These are phyloP conservation scores for Listronotus oregonensis DNA, from an alignment of 1,140 invertebrate genomes.

Conservation along the genomic window DNA sequence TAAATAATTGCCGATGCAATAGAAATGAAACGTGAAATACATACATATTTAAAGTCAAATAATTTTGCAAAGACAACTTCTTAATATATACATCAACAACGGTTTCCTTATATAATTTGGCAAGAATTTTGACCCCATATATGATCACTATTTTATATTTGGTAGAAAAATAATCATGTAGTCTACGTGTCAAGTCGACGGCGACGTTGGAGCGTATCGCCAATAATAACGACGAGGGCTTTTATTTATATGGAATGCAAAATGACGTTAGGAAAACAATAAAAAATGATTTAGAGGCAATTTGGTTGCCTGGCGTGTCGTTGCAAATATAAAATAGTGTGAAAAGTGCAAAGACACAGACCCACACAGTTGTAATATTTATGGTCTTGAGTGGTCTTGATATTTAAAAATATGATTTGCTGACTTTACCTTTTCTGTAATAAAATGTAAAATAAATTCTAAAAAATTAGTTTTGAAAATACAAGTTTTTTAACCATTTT, in stretches of 20 bases:
- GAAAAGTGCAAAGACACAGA: conserved; percentile 17
- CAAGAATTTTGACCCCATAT: conserved; percentile 11
- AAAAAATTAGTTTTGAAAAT: too few relatives aligned
- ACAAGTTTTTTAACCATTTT: too few relatives aligned
- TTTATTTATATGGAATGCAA: conserved; percentile 23
- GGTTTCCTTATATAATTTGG: conserved; percentile 1
- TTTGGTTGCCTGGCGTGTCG: conserved; percentile 16
- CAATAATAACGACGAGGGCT: conserved; percentile 11
- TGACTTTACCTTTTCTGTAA: too few relatives aligned
- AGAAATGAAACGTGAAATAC: too few relatives aligned
- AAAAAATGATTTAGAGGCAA: conserved; percentile 30
- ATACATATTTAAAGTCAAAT: too few relatives aligned
- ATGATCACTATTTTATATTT: conserved; percentile 18
- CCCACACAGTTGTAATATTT: conserved; percentile 6
- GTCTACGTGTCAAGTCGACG: neutral
- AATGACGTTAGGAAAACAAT: conserved; percentile 24
- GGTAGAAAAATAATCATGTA: neutral
- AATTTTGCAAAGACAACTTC: too few relatives aligned
- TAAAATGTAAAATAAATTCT: too few relatives aligned
- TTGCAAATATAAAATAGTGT: conserved; percentile 19
- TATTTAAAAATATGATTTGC: too few relatives aligned
- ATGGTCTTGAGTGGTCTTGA: too few relatives aligned
- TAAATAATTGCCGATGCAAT: too few relatives aligned
- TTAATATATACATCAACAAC: too few relatives aligned
- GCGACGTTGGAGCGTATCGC: neutral